Percentiles rank a stretch among this genome's conserved stretches.
These are phyloP conservation scores for Nymphicus hollandicus DNA, from an alignment of 2,113 vertebrate species.

Conservation along the genomic window DNA sequence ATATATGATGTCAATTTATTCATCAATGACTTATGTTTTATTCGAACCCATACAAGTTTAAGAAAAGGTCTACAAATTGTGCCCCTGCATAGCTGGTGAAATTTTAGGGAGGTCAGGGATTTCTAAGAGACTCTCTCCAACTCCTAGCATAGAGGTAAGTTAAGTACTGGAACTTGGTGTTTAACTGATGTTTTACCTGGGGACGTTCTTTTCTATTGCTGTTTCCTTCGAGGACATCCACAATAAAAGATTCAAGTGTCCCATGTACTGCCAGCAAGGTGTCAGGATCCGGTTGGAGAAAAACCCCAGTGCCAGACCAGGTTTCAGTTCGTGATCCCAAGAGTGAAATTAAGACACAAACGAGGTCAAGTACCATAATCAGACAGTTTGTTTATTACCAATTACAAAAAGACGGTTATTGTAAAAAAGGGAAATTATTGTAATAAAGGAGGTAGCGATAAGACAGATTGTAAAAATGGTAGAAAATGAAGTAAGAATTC, in stretches of 20 bases:
- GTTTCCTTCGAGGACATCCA: neutral
- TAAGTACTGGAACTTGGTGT: neutral
- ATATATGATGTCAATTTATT: neutral
- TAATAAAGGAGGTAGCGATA: too few species aligned
- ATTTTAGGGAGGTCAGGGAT: neutral
- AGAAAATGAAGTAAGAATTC: too few species aligned
- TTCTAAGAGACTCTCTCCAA: neutral
- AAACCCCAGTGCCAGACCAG: too few species aligned
- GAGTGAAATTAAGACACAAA: too few species aligned
- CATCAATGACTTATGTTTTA: rapidly evolving
- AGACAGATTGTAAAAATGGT: too few species aligned
- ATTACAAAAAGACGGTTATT: too few species aligned
- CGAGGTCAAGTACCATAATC: too few species aligned
- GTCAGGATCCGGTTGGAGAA: too few species aligned
- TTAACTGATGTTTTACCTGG: neutral
- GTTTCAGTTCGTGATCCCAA: too few species aligned
- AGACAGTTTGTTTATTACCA: too few species aligned
- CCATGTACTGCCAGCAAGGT: neutral
- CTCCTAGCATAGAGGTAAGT: neutral
- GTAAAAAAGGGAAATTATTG: too few species aligned
- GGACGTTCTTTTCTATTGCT: neutral
- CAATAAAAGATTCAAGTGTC: neutral
- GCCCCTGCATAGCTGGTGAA: neutral
- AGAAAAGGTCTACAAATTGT: neutral
- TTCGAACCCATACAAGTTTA: neutral